These are phyloP conservation scores for Lutjanus erythropterus DNA, from an alignment of 2,113 vertebrate species.

Conservation along the genomic window DNA sequence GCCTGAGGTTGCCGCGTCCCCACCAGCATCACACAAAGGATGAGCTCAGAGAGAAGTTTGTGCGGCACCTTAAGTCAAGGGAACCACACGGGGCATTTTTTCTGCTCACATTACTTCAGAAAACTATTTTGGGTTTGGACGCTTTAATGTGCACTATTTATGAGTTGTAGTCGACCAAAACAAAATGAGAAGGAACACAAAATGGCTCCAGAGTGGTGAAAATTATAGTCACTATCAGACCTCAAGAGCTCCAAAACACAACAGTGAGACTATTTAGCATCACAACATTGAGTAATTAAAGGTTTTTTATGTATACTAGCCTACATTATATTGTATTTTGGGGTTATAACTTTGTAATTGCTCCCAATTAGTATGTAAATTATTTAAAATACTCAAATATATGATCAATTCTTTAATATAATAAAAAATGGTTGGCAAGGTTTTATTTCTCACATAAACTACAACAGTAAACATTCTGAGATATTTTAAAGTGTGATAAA, in stretches of 20 bases:
- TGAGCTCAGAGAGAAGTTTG: neutral
- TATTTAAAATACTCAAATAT: no score
- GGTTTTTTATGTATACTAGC: neutral
- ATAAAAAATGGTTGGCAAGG: no score
- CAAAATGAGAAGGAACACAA: neutral
- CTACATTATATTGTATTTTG: neutral
- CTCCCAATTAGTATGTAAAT: no score
- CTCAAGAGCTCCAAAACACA: neutral
- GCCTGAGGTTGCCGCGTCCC: constrained; percentile 16
- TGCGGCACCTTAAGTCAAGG: constrained; percentile 6
- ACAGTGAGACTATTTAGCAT: no score
- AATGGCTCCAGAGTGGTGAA: constrained; percentile 1
- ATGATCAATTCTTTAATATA: no score
- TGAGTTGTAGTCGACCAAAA: neutral
- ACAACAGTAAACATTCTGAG: no score
- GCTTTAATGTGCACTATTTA: neutral
- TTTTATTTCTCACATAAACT: no score
- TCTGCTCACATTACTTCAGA: neutral
- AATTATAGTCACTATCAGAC: neutral
- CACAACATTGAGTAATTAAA: neutral
- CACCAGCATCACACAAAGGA: constrained; percentile 13
- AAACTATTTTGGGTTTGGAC: neutral
- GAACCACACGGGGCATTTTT: constrained; percentile 12
- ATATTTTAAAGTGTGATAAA: no score
- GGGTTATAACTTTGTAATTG: no score